These are phyloP conservation scores for Caenorhabditis sp. DNA, from an alignment of 2,888 invertebrate species.

Conservation along the genomic window DNA sequence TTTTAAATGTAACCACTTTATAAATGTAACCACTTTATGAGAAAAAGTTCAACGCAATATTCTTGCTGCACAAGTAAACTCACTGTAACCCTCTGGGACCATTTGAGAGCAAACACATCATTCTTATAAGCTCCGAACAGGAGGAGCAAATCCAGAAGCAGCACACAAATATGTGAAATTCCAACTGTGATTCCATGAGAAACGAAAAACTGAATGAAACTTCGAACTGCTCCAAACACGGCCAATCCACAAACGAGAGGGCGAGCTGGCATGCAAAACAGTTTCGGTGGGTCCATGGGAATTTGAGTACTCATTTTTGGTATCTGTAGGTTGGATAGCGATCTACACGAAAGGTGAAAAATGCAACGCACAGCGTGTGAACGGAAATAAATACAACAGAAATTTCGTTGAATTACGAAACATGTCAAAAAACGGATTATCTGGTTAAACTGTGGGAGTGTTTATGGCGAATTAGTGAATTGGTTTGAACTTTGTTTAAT, in stretches of 20 bases:
- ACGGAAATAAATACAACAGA: not conserved
- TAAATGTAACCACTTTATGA: not conserved
- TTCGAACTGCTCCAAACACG: conserved; percentile 36
- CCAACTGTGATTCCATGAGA: conserved; percentile 15
- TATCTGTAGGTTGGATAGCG: not conserved
- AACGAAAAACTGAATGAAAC: conserved; percentile 40
- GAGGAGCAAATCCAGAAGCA: conserved; percentile 38
- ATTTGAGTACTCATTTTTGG: conserved; percentile 33
- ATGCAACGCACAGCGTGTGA: too few relatives aligned
- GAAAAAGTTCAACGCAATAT: too few relatives aligned
- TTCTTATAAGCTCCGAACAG: conserved; percentile 45
- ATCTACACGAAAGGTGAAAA: too few relatives aligned
- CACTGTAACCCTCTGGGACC: conserved; percentile 55
- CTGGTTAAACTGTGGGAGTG: not conserved
- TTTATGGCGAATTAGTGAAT: not conserved
- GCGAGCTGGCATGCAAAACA: conserved; percentile 46
- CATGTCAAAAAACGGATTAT: conserved; percentile 23
- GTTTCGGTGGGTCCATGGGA: conserved; percentile 48
- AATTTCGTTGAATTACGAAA: conserved; percentile 14
- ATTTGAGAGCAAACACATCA: conserved; percentile 50
- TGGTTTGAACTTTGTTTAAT: not conserved
- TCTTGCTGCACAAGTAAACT: too few relatives aligned
- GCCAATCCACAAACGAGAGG: conserved; percentile 50
- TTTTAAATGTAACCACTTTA: too few relatives aligned
- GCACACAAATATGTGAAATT: conserved; percentile 27